Conservation (phyloP, 92 coral and sea anemone genomes). For the Porites cylindrica region DNA sequence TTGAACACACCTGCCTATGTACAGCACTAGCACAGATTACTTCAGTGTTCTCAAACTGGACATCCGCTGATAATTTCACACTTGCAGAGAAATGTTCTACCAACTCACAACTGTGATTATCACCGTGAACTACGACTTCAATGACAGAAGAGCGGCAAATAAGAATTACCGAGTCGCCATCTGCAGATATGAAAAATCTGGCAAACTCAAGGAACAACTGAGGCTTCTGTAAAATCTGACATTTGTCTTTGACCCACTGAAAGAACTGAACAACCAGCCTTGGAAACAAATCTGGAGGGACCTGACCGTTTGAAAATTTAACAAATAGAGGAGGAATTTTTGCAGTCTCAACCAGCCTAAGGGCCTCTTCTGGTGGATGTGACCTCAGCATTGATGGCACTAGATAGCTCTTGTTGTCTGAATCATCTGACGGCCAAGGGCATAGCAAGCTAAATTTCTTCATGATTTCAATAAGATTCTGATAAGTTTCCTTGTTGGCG, state of each 20-base stretch:
- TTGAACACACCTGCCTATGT: neutral
- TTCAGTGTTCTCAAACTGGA: neutral
- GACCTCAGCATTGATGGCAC: slow-evolving; percentile 25
- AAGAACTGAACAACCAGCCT: slow-evolving; percentile 36
- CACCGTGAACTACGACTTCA: slow-evolving; percentile 10
- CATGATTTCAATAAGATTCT: slow-evolving; percentile 45
- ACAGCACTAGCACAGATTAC: neutral
- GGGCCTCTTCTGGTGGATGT: neutral
- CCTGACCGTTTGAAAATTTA: slow-evolving; percentile 39
- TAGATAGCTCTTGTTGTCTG: no score
- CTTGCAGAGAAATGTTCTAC: neutral
- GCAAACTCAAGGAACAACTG: neutral
- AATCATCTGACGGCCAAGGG: slow-evolving; percentile 7
- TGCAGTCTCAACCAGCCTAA: neutral
- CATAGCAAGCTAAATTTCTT: slow-evolving; percentile 7
- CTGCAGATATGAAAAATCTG: no score
- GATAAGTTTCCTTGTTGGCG: neutral
- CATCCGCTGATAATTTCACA: neutral
- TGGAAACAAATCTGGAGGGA: slow-evolving; percentile 59
- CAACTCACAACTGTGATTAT: no score
- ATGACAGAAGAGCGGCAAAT: slow-evolving; percentile 8
- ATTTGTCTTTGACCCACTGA: slow-evolving; percentile 30
- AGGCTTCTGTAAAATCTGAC: neutral
- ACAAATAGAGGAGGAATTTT: slow-evolving; percentile 46
- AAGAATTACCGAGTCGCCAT: neutral